These are phyloP conservation scores for Cisticola juncidis DNA, from an alignment of 2,113 vertebrate genomes.

Conservation along the genomic window DNA sequence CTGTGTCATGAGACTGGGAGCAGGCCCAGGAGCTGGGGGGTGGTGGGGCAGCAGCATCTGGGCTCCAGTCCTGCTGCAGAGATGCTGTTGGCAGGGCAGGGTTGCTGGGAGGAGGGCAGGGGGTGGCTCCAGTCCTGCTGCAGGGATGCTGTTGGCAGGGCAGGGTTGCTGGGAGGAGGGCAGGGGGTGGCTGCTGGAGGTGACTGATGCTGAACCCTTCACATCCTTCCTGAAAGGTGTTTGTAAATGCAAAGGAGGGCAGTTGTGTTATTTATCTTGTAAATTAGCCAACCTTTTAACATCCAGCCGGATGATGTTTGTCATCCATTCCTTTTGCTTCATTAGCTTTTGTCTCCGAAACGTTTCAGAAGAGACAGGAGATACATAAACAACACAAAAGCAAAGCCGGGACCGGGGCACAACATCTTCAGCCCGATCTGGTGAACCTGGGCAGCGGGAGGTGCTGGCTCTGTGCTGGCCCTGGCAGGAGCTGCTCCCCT, in stretches of 20 bases:
- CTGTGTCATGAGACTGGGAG: not conserved
- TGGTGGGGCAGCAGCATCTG: rapidly evolving
- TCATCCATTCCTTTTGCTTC: not conserved
- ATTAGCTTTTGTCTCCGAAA: not conserved
- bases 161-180: not conserved
- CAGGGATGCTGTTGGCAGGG: not conserved
- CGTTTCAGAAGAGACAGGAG: not conserved
- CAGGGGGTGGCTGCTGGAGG: not conserved
- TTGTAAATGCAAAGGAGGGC: not conserved
- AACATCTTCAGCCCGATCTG: rapidly evolving
- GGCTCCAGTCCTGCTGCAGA: not conserved
- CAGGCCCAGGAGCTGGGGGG: not conserved
- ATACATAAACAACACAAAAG: rapidly evolving
- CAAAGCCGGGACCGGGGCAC: rapidly evolving
- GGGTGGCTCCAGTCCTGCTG: not conserved
- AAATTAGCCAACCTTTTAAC: not conserved
- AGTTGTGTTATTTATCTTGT: not conserved
- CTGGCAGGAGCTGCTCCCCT: not conserved
- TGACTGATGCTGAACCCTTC: not conserved
- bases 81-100: not conserved
- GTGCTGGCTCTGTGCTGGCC: not conserved
- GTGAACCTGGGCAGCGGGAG: not conserved
- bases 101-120: no score
- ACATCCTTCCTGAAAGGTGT: not conserved
- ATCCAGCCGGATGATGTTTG: not conserved